Evolutionary conservation across 2,888 invertebrate genomes (phyloP).

Genomic region (Eudasyphora cyanicolor): DNA sequence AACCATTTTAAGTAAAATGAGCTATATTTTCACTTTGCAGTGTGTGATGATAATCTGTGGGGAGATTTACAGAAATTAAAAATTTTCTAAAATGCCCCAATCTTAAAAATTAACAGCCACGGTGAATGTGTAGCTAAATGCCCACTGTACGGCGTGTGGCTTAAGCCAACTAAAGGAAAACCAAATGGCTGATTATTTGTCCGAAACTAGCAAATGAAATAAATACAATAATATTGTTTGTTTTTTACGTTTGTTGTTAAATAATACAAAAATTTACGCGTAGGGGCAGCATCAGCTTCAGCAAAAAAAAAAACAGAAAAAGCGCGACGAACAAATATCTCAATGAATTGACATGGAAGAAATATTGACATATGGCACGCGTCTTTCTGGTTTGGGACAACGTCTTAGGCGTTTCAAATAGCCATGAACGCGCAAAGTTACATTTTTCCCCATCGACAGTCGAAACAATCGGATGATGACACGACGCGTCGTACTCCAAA

Average conservation of each 20-base stretch:
- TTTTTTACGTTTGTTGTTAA: conserved; percentile 7
- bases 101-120: neutral
- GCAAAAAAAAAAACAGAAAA: conserved; percentile 40
- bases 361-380: conserved; percentile 69
- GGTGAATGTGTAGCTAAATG: too few species aligned
- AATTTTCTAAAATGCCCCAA: too few species aligned
- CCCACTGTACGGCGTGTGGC: conserved; percentile 44
- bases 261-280: conserved; percentile 64
- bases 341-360: conserved; percentile 57
- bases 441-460: conserved; percentile 41
- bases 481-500: neutral
- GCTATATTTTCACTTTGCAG: too few species aligned
- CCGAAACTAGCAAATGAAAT: conserved; percentile 30
- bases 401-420: conserved; percentile 3
- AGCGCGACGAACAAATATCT: conserved; percentile 27
- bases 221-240: conserved; percentile 7
- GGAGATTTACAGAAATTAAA: too few species aligned
- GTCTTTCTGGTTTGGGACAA: conserved; percentile 62
- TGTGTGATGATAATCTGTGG: too few species aligned
- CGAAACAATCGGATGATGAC: neutral
- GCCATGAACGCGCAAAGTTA: conserved; percentile 53
- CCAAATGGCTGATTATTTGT: conserved; percentile 25
- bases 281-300: conserved; percentile 59
- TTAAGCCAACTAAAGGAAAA: conserved; percentile 29
- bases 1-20: too few species aligned